Evolutionary conservation across 1,140 invertebrate genomes (phyloP), one percentile per base, ranked within the genome.

Genomic region (Dendroctonus valens): DNA sequence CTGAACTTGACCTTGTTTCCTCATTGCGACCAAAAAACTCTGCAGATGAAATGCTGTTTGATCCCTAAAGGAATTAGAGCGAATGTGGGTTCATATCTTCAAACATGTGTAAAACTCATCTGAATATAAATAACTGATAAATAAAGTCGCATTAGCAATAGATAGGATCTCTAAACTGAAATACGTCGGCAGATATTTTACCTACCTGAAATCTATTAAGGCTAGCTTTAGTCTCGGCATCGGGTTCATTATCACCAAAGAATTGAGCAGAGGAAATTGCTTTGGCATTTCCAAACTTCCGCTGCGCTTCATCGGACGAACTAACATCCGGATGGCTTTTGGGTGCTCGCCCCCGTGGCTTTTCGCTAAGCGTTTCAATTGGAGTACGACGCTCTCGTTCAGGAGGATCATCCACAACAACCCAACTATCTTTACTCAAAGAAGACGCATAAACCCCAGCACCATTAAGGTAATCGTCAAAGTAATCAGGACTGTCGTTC

Each of bases 181-280:
- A 46, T 46, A 26, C 26, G 26, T 26, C 26, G 26, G 26, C 26
- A 26, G 26, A 26, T 26, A 26, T 46, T 46, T 46, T 4, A 11
- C 26, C 41, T 68, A 68, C 95, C 80, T 94, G 91, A 79, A 97
- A 97, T 68, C 79, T 71, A 51, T 80, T 82, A 69, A 83, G 75
- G 73, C 79, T 81, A 40, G 78, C 78, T 71, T 80, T 79, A 69
- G 81, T 80, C 72, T 92, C 90, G 70, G 81, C 81, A 75, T 87
- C 87, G 41, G 78, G 79, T 14, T 82, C 78, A 69, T 85, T 84
- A 68, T 92, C 90, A 5, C 88, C 89, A 78, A 97, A 97, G 81
- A 89, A 98, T 81, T 98, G 95, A 77, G 97, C 94, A 0, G 97
- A 99, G 63, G 95, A 98, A 72, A 99, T 99, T 3, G 94, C 90